Evolutionary conservation across 2,888 invertebrate species (phyloP).

Genomic region (Lycocerus yunnanus): DNA sequence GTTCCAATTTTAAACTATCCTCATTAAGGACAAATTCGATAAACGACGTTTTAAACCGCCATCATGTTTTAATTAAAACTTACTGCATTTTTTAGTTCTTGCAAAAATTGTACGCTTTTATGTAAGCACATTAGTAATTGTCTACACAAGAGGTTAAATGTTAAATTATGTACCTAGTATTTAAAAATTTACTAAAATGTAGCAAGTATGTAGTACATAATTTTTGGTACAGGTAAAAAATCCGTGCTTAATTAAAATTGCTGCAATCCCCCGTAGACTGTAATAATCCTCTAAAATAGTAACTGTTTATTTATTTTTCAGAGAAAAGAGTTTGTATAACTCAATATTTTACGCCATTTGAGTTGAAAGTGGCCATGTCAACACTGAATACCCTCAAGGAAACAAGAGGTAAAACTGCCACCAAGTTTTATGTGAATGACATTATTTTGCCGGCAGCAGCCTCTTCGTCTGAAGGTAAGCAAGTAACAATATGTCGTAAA

Average conservation of each 20-base stretch:
- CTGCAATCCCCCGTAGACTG: too few species aligned
- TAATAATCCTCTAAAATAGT: neutral
- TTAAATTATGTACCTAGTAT: too few species aligned
- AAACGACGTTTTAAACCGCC: neutral
- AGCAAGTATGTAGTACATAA: too few species aligned
- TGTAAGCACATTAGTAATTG: too few species aligned
- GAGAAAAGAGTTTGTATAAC: constrained; percentile 5
- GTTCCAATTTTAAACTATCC: neutral
- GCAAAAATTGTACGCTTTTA: too few species aligned
- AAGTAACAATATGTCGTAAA: constrained; percentile 1
- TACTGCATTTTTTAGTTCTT: too few species aligned
- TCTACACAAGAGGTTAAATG: too few species aligned
- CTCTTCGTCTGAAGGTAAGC: constrained; percentile 22
- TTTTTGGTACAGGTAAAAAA: too few species aligned
- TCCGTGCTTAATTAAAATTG: too few species aligned
- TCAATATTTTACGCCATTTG: constrained; percentile 11
- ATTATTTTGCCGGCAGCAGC: constrained; percentile 26
- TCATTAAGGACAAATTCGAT: neutral
- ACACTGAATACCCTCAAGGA: constrained; percentile 20
- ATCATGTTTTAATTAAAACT: neutral
- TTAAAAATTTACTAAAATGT: too few species aligned
- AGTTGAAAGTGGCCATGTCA: constrained; percentile 26
- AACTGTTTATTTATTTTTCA: constrained; percentile 11
- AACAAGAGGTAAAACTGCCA: constrained; percentile 28
- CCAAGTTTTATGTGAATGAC: constrained; percentile 29